A percentile compares a stretch with the other conserved stretches of the same genome.
Conservation (phyloP, 2,888 invertebrate species). For the Lepeophtheirus nordmannii region DNA sequence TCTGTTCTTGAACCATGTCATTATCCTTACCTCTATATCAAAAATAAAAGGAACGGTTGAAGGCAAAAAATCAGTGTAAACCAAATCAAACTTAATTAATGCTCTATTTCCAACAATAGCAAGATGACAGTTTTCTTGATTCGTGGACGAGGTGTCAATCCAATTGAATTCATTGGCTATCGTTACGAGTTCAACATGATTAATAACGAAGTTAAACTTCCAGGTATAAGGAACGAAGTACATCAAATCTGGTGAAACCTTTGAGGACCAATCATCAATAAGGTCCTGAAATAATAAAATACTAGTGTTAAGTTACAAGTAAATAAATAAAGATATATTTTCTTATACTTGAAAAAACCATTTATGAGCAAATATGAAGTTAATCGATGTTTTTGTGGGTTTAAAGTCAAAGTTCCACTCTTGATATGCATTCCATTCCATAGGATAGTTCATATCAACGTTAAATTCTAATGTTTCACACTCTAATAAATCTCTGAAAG, state of each 20-base stretch:
- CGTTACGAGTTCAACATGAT: constrained; percentile 80
- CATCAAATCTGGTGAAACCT: constrained; percentile 77
- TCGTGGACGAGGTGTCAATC: constrained; percentile 80
- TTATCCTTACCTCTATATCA: constrained; percentile 12
- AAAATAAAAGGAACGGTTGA: constrained; percentile 55
- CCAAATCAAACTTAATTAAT: constrained; percentile 53
- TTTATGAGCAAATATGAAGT: constrained; percentile 84
- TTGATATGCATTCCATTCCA: constrained; percentile 89
- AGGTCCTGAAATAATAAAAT: constrained; percentile 47
- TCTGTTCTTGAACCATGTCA: no score
- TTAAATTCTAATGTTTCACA: constrained; percentile 89
- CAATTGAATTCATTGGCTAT: constrained; percentile 93
- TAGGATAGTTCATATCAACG: constrained; percentile 71
- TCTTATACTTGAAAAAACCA: constrained; percentile 60
- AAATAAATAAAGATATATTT: not conserved
- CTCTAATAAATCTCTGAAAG: constrained; percentile 74
- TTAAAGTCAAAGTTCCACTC: constrained; percentile 72
- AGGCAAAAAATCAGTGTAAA: constrained; percentile 85
- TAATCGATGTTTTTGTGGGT: constrained; percentile 82
- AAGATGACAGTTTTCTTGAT: constrained; percentile 40
- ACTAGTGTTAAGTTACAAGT: constrained; percentile 16
- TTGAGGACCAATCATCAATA: constrained; percentile 89
- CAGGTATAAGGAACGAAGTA: constrained; percentile 94
- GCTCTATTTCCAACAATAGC: not conserved
- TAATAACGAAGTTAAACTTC: constrained; percentile 51